Evolutionary conservation across 2,888 invertebrate genomes (phyloP).

Genomic region (Drosophila anomalata): DNA sequence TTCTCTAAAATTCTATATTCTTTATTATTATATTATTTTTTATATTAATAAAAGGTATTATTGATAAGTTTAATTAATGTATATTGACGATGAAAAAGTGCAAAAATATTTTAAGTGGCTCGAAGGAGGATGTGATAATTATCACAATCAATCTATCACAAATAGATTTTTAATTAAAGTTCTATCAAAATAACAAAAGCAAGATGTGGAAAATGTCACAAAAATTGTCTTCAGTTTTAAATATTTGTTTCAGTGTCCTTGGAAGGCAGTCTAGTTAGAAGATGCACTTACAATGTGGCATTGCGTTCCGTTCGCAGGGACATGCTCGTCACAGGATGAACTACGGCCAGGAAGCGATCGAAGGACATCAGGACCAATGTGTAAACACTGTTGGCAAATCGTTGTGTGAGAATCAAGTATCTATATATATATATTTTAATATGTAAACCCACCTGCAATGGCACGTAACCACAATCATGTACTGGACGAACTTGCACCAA

Average conservation of each 20-base stretch:
- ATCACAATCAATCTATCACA: too few relatives aligned
- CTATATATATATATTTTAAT: neutral
- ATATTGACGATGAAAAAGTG: too few relatives aligned
- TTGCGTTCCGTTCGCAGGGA: conserved; percentile 92
- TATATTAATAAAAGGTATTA: too few relatives aligned
- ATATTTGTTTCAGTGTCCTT: neutral
- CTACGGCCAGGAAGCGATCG: conserved; percentile 96
- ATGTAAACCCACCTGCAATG: conserved; percentile 86
- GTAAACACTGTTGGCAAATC: conserved; percentile 88
- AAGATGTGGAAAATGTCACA: neutral
- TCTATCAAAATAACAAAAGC: too few relatives aligned
- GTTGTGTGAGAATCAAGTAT: neutral
- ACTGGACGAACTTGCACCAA: conserved; percentile 94
- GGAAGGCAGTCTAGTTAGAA: conserved; percentile 1
- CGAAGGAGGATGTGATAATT: too few relatives aligned
- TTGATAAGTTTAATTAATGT: too few relatives aligned
- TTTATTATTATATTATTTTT: too few relatives aligned
- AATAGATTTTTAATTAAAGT: too few relatives aligned
- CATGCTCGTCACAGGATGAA: conserved; percentile 95
- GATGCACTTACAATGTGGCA: conserved; percentile 86
- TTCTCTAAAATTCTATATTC: too few relatives aligned
- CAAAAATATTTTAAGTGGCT: too few relatives aligned
- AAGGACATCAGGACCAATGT: conserved; percentile 97
- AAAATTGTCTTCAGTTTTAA: neutral
- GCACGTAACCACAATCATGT: conserved; percentile 95